phyloP scores from a whole-genome alignment of 30 jellyfish, hydroid and myxozoan genomes.

The Aurelia sp. region DNA sequence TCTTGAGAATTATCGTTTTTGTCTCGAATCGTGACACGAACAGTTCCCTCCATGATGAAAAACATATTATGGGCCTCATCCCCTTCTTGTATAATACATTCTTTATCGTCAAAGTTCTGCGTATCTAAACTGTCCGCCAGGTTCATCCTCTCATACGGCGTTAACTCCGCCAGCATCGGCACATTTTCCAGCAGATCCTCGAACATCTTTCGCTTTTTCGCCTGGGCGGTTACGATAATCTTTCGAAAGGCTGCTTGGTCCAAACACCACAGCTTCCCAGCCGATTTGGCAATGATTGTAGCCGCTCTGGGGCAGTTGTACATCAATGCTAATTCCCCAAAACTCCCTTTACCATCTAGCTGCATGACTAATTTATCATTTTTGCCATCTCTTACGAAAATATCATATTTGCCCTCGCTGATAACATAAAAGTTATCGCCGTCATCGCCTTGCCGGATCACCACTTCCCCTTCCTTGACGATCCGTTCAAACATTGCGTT shows the following conservation, averaged over 20 bases:
- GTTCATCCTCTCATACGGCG: constrained; percentile 93
- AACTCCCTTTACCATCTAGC: constrained; percentile 90
- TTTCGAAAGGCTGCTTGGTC: constrained; percentile 94
- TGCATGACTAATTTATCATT: constrained; percentile 84
- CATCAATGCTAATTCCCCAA: constrained; percentile 94
- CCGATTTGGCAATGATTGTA: constrained; percentile 87
- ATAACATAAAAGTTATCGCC: constrained; percentile 97
- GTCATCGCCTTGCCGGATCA: constrained; percentile 96
- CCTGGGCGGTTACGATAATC: constrained; percentile 91
- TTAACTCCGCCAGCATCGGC: constrained; percentile 85
- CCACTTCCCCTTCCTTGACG: constrained; percentile 85
- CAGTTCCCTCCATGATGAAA: constrained; percentile 93
- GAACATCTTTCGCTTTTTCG: constrained; percentile 81
- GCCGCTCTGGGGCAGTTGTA: constrained; percentile 98
- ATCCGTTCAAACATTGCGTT: constrained; percentile 94
- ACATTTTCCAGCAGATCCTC: constrained; percentile 89
- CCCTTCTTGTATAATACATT: constrained; percentile 79
- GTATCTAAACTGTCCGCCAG: constrained; percentile 93
- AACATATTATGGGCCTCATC: constrained; percentile 89
- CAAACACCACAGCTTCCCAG: constrained; percentile 94
- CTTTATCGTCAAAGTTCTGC: constrained; percentile 66
- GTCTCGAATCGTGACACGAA: constrained; percentile 72
- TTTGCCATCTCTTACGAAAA: constrained; percentile 70
- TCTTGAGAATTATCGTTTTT: constrained; percentile 56
- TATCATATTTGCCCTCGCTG: constrained; percentile 91